Evolutionary conservation across 2,888 invertebrate genomes (phyloP), one percentile per base, ranked within the genome.

Genomic region (Drosophila neutralis): DNA sequence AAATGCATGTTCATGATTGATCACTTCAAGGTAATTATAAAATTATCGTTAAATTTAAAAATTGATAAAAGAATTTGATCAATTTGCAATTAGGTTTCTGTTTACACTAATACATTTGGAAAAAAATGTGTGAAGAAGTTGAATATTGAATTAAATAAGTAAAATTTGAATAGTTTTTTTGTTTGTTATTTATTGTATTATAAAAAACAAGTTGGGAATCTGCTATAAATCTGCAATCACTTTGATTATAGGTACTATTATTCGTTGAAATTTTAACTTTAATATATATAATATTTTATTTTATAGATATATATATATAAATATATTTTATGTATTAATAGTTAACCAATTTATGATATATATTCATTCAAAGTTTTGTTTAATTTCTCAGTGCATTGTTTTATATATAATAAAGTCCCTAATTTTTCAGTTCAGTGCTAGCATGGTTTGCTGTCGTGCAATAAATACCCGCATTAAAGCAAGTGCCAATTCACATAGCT

Each of bases 21-120:
- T 84, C 76, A 58, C 70, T 31, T n/a, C n/a, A 2, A 31, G 64
- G 68, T 82, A 59, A 64, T 63, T 74, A 31, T 10, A 62, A 57
- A 73, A 68, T 82, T 78, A 89, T 76, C 72, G 54, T 31, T 58
- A 35, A 59, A 38, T 13, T 67, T 64, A 35, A 42, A 48, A 69
- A 60, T 48, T 74, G 78, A 73, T 82, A 82, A 77, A 76, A 45
- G 10, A 36, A 49, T 10, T 33, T 60, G 62, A 76, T 48, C 38
- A 33, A 76, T 70, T 40, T 8, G 7, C 36, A 36, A 15, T 21
- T 29, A 21, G 21, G 21, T 21, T 27, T 35, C 42, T 58, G 40
- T 54, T 40, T 66, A 40, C 36, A 13, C 0, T 33, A 5, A 18
- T 52, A 48, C 73, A 58, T 0, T 0, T 15, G 3, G 27, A 49